Evolutionary conservation across 2,888 invertebrate genomes (phyloP).

Genomic region (Coronaproctus castanopsis): DNA sequence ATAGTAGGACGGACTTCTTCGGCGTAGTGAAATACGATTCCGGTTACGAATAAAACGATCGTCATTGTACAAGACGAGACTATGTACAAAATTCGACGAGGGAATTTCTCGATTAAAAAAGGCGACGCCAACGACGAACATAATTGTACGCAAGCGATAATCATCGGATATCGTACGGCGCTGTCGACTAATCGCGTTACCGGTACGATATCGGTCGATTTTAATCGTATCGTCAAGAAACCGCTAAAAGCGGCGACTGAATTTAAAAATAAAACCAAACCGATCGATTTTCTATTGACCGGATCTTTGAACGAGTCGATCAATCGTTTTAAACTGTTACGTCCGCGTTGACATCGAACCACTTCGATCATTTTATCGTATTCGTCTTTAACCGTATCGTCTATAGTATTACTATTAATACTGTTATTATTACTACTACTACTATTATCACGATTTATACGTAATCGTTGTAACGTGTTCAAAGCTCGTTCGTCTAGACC

Average conservation of each 20-base stretch:
- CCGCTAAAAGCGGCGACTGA: background rate
- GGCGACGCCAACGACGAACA: background rate
- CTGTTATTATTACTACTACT: no score
- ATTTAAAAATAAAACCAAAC: background rate
- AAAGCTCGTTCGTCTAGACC: background rate
- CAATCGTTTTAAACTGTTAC: no score
- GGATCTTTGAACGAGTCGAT: background rate
- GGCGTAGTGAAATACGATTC: background rate
- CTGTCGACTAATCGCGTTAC: background rate
- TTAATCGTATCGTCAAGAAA: background rate
- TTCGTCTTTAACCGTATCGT: no score
- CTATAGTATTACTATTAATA: no score
- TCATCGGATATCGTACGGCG: background rate
- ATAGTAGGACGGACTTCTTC: no score
- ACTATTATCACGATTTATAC: no score
- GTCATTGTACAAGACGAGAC: background rate
- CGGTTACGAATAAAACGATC: background rate
- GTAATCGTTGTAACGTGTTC: background rate
- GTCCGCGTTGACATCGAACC: no score
- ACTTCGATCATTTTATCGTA: no score
- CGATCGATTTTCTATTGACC: background rate
- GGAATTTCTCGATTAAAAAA: background rate
- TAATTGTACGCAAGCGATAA: background rate
- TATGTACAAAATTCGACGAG: background rate
- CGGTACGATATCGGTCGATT: background rate